Evolutionary conservation across 2,888 invertebrate species (phyloP).

Genomic region (Clusia tigrina): DNA sequence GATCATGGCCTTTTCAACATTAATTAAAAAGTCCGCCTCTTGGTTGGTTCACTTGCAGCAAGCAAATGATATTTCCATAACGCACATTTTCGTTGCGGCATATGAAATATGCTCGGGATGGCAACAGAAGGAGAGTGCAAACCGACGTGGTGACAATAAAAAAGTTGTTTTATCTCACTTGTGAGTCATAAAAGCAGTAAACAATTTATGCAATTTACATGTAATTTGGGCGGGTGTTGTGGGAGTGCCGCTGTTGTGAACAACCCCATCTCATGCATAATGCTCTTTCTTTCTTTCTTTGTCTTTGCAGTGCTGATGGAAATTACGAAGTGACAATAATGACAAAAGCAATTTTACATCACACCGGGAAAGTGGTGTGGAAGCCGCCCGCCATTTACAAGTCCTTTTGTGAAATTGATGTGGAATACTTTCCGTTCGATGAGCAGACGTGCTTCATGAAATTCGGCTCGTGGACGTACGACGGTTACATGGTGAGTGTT

Average conservation of each 20-base stretch:
- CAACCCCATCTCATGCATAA: background rate
- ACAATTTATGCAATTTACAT: background rate
- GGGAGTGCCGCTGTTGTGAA: too few species aligned
- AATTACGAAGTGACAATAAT: constrained; percentile 98
- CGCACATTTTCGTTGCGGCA: too few species aligned
- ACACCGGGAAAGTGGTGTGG: constrained; percentile 93
- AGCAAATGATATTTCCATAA: too few species aligned
- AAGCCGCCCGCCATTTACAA: constrained; percentile 99
- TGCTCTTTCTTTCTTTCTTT: too few species aligned
- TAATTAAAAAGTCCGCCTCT: too few species aligned
- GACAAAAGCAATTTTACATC: constrained; percentile 95
- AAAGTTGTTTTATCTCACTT: constrained; percentile 6
- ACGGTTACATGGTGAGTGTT: constrained; percentile 85
- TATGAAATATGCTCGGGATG: background rate
- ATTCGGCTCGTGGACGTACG: constrained; percentile 91
- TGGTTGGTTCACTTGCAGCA: too few species aligned
- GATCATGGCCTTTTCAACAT: too few species aligned
- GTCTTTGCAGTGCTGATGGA: constrained; percentile 91
- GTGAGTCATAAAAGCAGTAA: constrained; percentile 27
- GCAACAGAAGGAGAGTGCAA: too few species aligned
- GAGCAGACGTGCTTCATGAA: constrained; percentile 96
- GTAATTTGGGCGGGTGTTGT: too few species aligned
- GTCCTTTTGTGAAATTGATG: constrained; percentile 95
- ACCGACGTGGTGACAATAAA: too few species aligned
- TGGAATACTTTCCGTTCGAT: constrained; percentile 94